Conservation (phyloP, 1,140 invertebrate species). For the Papilio machaon region DNA sequence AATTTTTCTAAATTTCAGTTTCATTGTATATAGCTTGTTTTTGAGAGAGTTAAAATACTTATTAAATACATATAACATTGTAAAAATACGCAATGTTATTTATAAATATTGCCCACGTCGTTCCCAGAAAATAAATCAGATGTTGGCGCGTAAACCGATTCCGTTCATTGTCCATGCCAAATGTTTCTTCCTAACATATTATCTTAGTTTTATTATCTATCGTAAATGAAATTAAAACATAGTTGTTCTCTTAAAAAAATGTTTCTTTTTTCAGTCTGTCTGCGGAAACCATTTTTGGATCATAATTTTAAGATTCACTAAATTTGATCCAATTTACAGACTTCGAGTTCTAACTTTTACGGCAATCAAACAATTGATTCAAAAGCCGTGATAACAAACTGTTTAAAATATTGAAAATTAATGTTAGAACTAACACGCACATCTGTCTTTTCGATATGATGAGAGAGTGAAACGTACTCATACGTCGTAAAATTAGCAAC, state of each 20-base stretch:
- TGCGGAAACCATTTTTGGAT: too few species aligned
- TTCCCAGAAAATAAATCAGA: slow-evolving; percentile 14
- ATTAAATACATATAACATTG: neutral
- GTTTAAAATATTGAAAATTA: neutral
- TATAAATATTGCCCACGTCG: neutral
- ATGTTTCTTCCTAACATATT: neutral
- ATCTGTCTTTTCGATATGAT: too few species aligned
- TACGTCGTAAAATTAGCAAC: too few species aligned
- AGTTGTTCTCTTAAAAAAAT: neutral
- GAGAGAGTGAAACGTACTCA: too few species aligned
- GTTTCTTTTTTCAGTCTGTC: too few species aligned
- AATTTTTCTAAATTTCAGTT: too few species aligned
- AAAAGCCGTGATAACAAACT: neutral
- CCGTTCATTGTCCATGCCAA: slow-evolving; percentile 17
- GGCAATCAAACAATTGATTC: too few species aligned
- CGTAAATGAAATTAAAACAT: neutral
- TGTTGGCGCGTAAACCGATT: slow-evolving; percentile 9
- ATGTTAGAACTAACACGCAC: neutral
- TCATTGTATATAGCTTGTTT: neutral
- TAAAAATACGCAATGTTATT: neutral
- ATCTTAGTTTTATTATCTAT: too few species aligned
- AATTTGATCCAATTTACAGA: too few species aligned
- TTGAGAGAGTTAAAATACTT: neutral
- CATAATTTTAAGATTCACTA: too few species aligned
- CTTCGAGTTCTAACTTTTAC: too few species aligned